phyloP scores from a whole-genome alignment of 2,797 vertebrate species.

The Glossophaga mutica region DNA sequence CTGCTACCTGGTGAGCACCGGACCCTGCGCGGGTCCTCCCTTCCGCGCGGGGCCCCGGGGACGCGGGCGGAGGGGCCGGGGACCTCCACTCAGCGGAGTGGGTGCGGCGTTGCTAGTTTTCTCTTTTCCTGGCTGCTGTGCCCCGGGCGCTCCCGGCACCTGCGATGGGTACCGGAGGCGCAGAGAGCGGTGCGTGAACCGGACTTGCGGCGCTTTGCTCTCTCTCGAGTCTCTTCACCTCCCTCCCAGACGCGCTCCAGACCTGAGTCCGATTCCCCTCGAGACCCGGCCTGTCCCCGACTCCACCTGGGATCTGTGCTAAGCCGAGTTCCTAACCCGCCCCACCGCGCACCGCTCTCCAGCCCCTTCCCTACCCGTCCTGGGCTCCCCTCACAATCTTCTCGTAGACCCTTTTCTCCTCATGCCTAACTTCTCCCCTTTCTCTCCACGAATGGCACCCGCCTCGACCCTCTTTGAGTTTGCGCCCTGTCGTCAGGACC shows the following conservation, averaged over 20 bases:
- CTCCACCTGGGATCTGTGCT: background rate
- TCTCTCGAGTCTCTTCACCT: background rate
- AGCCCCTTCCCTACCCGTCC: background rate
- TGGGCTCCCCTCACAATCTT: background rate
- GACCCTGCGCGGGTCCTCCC: conserved; percentile 49
- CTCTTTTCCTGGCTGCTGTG: background rate
- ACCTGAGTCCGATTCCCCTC: background rate
- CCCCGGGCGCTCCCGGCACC: conserved; percentile 45
- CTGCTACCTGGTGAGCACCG: conserved; percentile 77
- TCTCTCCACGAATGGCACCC: background rate
- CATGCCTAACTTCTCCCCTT: conserved; percentile 68
- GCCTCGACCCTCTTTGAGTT: background rate
- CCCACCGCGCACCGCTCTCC: background rate
- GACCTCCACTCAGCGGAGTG: background rate
- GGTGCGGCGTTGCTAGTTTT: conserved; percentile 43
- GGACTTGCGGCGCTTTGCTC: background rate
- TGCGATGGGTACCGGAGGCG: conserved; percentile 5
- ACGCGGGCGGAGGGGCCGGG: conserved; percentile 6
- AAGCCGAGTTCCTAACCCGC: background rate
- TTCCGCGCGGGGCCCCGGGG: conserved; percentile 32
- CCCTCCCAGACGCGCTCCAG: background rate
- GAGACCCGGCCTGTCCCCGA: background rate
- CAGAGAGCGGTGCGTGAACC: background rate
- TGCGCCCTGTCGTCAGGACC: background rate
- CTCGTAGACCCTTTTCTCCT: conserved; percentile 50